Base-by-base conservation (phyloP, 2,888 invertebrate genomes). In the Heliconius ethilla region DNA sequence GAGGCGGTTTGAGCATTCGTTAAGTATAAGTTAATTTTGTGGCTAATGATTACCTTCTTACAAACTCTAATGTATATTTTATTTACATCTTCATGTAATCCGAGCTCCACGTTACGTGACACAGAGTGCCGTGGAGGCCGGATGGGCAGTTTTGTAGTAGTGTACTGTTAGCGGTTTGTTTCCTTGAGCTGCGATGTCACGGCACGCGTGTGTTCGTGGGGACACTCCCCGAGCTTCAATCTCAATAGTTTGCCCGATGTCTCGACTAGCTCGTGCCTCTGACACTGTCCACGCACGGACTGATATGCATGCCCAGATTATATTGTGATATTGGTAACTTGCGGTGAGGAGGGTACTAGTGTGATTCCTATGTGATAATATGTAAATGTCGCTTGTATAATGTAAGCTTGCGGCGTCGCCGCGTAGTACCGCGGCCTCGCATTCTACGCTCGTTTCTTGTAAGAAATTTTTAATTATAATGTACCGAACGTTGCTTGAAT, bases 251-350 rank as follows among this genome's bases (percentile, higher is more conserved):
- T 83, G 83, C 62, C 86, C 80, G 79, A 82, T 85, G 85, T 85
- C 85, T 82, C 83, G 80, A 83, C 76, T 79, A 78, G 70, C 70
- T 70, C 70, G 70, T 70, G 55, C 70, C 51, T 51, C 55, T 59
- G 72, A 70, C 55, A 72, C 55, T 72, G 70, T 70, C 80, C 80
- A 78, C 75, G 84, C 82, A 84, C 85, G 83, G 84, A 84, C 83
- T 85, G 84, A 87, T 87, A 89, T 91, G 91, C 91, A 92, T 92
- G 91, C 90, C 90, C 90, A 89, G 90, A 91, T 89, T 87, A 84
- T 82, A 83, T 79, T 82, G 81, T 82, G 73, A 78, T 79, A 77
- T 77, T 78, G 79, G 81, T 82, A 81, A 85, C 82, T 81, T 79
- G 75, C 81, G 83, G 84, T 82, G 81, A 82, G 81, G 78, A 80